Conservation (phyloP, 2,888 invertebrate species). For the Homarus gammarus region DNA sequence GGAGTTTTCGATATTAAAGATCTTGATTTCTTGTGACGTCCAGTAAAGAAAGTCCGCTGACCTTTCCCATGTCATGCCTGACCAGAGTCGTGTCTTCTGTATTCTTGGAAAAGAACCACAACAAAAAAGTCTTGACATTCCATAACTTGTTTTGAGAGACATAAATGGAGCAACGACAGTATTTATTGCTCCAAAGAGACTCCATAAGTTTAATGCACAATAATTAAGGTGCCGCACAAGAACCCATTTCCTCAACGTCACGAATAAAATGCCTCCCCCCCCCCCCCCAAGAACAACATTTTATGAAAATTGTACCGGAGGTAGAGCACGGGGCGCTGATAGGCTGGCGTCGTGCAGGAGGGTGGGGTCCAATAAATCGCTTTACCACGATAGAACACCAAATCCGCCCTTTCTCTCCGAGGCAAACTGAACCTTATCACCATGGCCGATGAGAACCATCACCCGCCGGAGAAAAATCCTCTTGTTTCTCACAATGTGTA, state of each 20-base stretch:
- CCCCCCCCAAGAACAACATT: constrained; percentile 29
- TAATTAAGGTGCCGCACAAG: neutral
- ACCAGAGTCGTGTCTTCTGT: constrained; percentile 1
- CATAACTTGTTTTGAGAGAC: neutral
- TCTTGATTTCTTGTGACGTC: neutral
- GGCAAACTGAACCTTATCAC: constrained; percentile 19
- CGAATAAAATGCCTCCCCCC: constrained; percentile 39
- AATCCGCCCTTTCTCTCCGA: neutral
- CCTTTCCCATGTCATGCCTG: neutral
- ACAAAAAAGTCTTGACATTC: neutral
- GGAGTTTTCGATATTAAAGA: neutral
- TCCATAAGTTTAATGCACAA: neutral
- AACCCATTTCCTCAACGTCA: constrained; percentile 39
- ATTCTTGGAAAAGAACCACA: neutral
- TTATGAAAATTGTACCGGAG: constrained; percentile 54
- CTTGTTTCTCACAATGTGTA: constrained; percentile 29
- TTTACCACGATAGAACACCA: constrained; percentile 16
- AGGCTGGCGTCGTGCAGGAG: constrained; percentile 51
- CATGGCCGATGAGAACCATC: neutral
- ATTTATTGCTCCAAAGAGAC: neutral
- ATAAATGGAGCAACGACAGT: neutral
- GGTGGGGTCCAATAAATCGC: constrained; percentile 26
- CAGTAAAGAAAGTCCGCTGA: neutral
- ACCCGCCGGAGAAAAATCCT: neutral
- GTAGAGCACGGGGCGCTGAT: constrained; percentile 55